Evolutionary conservation across 2,888 invertebrate genomes (phyloP).

Genomic region (Pristionchus mayeri): DNA sequence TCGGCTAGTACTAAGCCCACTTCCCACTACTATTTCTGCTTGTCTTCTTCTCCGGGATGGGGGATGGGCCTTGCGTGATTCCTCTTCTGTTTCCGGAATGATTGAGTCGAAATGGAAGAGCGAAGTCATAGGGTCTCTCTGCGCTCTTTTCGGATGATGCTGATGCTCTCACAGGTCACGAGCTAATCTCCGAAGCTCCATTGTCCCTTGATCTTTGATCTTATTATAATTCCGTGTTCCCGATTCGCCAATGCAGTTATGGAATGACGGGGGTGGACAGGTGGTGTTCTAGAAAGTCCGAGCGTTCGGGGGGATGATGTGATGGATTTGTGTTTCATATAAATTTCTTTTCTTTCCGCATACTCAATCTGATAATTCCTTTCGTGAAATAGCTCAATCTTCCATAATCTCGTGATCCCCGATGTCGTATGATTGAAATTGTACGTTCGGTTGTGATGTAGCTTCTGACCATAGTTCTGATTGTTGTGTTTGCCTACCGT

Average conservation of each 20-base stretch:
- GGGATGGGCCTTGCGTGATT: not conserved
- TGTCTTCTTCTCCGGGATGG: not conserved
- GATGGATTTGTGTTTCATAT: too few relatives aligned
- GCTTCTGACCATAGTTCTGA: not conserved
- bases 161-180: not conserved
- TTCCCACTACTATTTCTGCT: conserved; percentile 33
- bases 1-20: conserved; percentile 18
- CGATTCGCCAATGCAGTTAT: too few relatives aligned
- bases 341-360: too few relatives aligned
- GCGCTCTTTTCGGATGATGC: too few relatives aligned
- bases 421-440: too few relatives aligned
- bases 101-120: not conserved
- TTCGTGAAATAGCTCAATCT: too few relatives aligned
- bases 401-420: too few relatives aligned
- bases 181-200: not conserved
- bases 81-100: not conserved
- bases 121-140: not conserved
- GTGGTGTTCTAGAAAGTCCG: too few relatives aligned
- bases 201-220: not conserved
- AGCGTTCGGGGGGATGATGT: too few relatives aligned
- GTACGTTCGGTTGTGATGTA: not conserved
- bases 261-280: too few relatives aligned
- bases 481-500: not conserved
- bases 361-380: too few relatives aligned
- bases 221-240: too few relatives aligned